These are phyloP conservation scores for Sphinx pinastri DNA, from an alignment of 2,888 invertebrate species.

Conservation along the genomic window DNA sequence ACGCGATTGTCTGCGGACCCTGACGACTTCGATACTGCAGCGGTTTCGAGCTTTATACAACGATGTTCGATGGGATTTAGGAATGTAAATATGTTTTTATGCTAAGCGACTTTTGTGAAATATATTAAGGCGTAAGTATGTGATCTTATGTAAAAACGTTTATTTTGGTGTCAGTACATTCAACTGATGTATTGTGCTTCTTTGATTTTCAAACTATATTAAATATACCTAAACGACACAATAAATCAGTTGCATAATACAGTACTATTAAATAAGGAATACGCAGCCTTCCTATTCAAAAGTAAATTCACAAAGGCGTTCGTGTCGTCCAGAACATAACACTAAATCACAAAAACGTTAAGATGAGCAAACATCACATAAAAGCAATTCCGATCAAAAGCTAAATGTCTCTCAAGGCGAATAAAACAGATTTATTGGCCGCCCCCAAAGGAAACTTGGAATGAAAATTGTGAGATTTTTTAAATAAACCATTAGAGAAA, in stretches of 20 bases:
- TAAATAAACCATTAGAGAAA: constrained; percentile 83
- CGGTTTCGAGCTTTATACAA: constrained; percentile 50
- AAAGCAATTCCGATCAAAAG: constrained; percentile 79
- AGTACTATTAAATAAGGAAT: constrained; percentile 38
- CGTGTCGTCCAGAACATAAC: constrained; percentile 67
- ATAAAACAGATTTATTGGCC: constrained; percentile 78
- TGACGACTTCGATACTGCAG: constrained; percentile 67
- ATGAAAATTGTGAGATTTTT: constrained; percentile 81
- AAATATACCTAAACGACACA: background rate
- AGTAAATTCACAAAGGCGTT: constrained; percentile 52
- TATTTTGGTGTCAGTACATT: background rate
- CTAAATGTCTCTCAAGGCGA: constrained; percentile 71
- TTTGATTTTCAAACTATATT: background rate
- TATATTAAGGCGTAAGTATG: background rate
- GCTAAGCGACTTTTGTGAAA: background rate
- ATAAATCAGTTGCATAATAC: background rate
- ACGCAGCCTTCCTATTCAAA: constrained; percentile 48
- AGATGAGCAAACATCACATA: constrained; percentile 79
- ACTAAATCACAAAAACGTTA: constrained; percentile 73
- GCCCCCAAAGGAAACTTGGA: constrained; percentile 72
- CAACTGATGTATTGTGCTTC: background rate
- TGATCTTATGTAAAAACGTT: background rate
- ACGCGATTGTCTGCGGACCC: constrained; percentile 81
- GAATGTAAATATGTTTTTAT: background rate
- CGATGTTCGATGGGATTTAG: constrained; percentile 29